Conservation (phyloP, 1,140 invertebrate species). For the Panonychus citri region DNA sequence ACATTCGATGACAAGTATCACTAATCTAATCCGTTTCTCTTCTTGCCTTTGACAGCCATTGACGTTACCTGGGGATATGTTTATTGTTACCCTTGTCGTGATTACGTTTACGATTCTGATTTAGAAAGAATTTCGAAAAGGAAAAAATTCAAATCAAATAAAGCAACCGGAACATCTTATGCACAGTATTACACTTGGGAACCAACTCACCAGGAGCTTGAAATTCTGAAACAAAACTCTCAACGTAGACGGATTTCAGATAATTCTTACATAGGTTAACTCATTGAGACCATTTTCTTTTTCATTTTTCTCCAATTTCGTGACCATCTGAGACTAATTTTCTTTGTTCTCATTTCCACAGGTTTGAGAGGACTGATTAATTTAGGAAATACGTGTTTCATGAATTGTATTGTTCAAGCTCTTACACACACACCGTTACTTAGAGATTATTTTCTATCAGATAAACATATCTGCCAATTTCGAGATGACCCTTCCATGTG, state of each 20-base stretch:
- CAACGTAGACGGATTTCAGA: slow-evolving; percentile 49
- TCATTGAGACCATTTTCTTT: not conserved
- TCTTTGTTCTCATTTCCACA: slow-evolving; percentile 7
- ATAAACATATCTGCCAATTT: slow-evolving; percentile 57
- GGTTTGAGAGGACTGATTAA: slow-evolving; percentile 77
- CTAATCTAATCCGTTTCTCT: not conserved
- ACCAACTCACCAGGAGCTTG: slow-evolving; percentile 44
- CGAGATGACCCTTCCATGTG: slow-evolving; percentile 35
- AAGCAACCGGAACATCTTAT: slow-evolving; percentile 26
- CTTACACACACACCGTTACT: slow-evolving; percentile 80
- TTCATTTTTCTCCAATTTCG: not conserved
- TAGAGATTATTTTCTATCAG: slow-evolving; percentile 81
- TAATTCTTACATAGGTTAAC: slow-evolving; percentile 53
- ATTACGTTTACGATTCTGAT: slow-evolving; percentile 66
- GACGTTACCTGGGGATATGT: slow-evolving; percentile 70
- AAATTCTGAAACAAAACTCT: slow-evolving; percentile 40
- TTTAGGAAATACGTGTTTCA: slow-evolving; percentile 93
- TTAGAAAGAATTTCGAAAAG: slow-evolving; percentile 34
- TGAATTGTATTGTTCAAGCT: slow-evolving; percentile 92
- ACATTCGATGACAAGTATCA: not conserved
- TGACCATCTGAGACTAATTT: not conserved
- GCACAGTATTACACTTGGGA: slow-evolving; percentile 51
- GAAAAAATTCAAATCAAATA: slow-evolving; percentile 32
- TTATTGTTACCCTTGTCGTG: slow-evolving; percentile 69
- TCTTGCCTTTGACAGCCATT: slow-evolving; percentile 31